Evolutionary conservation across 2,113 vertebrate genomes (phyloP).

Genomic region (Prinia subflava): DNA sequence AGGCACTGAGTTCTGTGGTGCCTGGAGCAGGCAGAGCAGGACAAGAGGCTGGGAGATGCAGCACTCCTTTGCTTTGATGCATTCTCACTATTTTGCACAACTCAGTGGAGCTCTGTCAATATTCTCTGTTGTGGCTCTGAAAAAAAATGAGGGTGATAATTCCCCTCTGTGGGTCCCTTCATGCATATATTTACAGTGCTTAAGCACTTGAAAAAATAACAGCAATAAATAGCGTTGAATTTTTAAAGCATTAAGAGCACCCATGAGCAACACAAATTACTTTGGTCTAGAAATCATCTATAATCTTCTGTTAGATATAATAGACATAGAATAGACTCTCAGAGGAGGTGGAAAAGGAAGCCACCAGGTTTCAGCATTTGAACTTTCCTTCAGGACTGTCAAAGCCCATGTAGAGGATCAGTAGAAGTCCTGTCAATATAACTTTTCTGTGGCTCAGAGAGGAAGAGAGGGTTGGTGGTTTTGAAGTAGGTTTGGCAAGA

Average conservation of each 20-base stretch:
- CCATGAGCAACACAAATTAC: neutral
- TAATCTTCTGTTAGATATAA: neutral
- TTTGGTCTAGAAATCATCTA: neutral
- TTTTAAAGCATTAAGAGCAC: neutral
- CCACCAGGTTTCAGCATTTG: neutral
- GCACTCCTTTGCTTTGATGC: neutral
- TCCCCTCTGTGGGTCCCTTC: neutral
- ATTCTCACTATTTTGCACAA: neutral
- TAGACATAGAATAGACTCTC: neutral
- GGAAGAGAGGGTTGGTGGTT: neutral
- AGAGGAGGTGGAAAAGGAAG: neutral
- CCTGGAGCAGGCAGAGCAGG: neutral
- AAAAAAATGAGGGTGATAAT: neutral
- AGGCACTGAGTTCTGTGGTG: neutral
- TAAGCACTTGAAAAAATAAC: neutral
- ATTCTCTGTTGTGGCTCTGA: neutral
- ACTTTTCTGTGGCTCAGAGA: neutral
- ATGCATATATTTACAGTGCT: neutral
- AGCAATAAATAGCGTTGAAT: neutral
- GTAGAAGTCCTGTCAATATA: neutral
- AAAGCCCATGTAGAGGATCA: neutral
- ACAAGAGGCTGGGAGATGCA: neutral
- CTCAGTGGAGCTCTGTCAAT: neutral
- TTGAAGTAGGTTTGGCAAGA: neutral
- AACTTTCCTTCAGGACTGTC: neutral